Evolutionary conservation across 1,140 invertebrate genomes (phyloP), one percentile per base, ranked within the genome.

Genomic region (Argopecten irradians): DNA sequence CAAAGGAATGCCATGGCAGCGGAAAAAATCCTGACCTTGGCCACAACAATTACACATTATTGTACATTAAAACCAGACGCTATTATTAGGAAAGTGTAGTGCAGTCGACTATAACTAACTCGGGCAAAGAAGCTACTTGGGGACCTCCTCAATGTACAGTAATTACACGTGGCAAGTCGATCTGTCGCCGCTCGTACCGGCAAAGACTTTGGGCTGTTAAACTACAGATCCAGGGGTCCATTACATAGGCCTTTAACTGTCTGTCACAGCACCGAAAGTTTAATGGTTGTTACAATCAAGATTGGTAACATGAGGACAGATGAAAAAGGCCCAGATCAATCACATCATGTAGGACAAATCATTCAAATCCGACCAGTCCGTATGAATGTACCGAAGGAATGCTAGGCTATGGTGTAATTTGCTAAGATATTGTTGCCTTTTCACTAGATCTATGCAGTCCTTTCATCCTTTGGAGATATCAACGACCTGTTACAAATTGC

Each of bases 41-140:
- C 22, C 55, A 71, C 55, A 71, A 71, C 55, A 71, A 71, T 71
- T 71, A 71, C 55, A 16, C 55, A 71, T 71, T 28, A 71, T 71
- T 71, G 55, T 28, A 71, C 55, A 71, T 71, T 71, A 71, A 71
- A 71, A 28, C 55, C 55, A 71, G 55, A 71, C 55, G 22, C 16
- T 71, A n/a, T 71, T 71, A 71, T 71, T n/a, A 16, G 16, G 55
- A 28, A n/a, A 71, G 13, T n/a, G 55, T 71, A 71, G 55, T 71
- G 55, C 55, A 71, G 28, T 71, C 55, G 55, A 71, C 55, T 71
- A n/a, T 16, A 71, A n/a, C 55, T 28, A 71, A 71, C n/a, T n/a
- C 55, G 5, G n/a, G n/a, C 55, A n/a, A 5, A 71, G n/a, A 28
- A 71, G 16, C 55, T 28, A n/a, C 55, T 71, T 16, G 7, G 3